Conservation (phyloP, 64 coral and sea anemone species). For the Platygyra sinensis region DNA sequence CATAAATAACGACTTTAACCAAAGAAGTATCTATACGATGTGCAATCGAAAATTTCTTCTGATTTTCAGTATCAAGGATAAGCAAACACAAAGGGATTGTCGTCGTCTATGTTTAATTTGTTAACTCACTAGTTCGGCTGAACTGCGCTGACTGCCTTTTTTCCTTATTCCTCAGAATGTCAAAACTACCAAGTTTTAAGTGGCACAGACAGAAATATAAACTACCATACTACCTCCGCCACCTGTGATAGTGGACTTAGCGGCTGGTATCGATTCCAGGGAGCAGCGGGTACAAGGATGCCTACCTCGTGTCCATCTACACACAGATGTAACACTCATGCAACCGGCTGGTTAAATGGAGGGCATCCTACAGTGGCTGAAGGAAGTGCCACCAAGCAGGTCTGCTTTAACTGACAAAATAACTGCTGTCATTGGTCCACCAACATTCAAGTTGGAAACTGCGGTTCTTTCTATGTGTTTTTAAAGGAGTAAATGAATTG, state of each 20-base stretch:
- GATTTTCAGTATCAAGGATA: no score
- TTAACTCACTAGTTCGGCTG: no score
- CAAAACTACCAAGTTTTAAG: background rate
- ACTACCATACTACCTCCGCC: background rate
- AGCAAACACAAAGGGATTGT: no score
- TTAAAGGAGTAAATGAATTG: no score
- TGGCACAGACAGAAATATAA: background rate
- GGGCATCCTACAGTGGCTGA: constrained; percentile 11
- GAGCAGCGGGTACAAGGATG: constrained; percentile 7
- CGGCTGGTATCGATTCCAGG: constrained; percentile 12
- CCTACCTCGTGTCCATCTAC: background rate
- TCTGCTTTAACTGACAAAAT: background rate
- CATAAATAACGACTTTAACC: no score
- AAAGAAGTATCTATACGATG: no score
- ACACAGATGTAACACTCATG: background rate
- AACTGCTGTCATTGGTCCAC: background rate
- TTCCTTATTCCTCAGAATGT: background rate
- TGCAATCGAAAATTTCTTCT: no score
- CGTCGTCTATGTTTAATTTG: no score
- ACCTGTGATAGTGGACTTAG: background rate
- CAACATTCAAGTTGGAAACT: no score
- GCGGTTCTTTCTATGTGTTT: no score
- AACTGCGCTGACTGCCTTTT: background rate
- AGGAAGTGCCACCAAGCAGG: background rate
- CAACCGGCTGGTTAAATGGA: background rate